A percentile compares a stretch with the other conserved stretches of the same genome.
Evolutionary conservation across 2,888 invertebrate genomes (phyloP).

Genomic region (Beris chalybata): DNA sequence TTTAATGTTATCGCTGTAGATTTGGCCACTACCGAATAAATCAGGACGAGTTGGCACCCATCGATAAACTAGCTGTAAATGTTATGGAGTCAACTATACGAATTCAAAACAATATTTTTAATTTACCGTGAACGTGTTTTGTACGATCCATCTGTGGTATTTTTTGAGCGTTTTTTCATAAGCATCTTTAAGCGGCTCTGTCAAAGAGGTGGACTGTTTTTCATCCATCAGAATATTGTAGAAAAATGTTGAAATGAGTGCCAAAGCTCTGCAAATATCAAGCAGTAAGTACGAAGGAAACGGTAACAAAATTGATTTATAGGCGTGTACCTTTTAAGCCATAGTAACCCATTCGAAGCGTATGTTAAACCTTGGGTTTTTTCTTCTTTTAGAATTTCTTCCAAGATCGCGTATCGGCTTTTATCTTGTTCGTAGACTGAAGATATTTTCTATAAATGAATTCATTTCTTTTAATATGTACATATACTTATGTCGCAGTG

Average conservation of each 20-base stretch:
- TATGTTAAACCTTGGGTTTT: slow-evolving; percentile 61
- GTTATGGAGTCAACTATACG: neutral
- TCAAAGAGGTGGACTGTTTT: slow-evolving; percentile 60
- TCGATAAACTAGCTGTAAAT: slow-evolving; percentile 64
- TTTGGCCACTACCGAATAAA: slow-evolving; percentile 57
- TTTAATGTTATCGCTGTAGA: slow-evolving; percentile 55
- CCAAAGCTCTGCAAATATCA: slow-evolving; percentile 46
- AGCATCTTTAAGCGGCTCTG: slow-evolving; percentile 64
- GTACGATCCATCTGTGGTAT: slow-evolving; percentile 76
- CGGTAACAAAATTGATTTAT: neutral
- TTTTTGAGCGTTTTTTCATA: slow-evolving; percentile 72
- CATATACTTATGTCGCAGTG: neutral
- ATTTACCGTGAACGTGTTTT: slow-evolving; percentile 72
- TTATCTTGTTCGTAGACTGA: slow-evolving; percentile 61
- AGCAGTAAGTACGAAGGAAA: slow-evolving; percentile 2
- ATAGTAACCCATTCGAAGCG: slow-evolving; percentile 68
- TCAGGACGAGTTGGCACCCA: slow-evolving; percentile 66
- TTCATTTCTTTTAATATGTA: slow-evolving; percentile 24
- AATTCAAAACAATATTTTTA: neutral
- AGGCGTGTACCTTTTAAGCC: slow-evolving; percentile 69
- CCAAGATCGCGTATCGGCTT: slow-evolving; percentile 62
- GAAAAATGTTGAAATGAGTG: slow-evolving; percentile 53
- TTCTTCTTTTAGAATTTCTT: slow-evolving; percentile 65
- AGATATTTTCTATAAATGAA: slow-evolving; percentile 63
- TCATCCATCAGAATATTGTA: slow-evolving; percentile 52